A percentile compares a stretch with the other conserved stretches of the same genome.
Conservation (phyloP, 2,888 invertebrate genomes). For the Tiliacea aurago region DNA sequence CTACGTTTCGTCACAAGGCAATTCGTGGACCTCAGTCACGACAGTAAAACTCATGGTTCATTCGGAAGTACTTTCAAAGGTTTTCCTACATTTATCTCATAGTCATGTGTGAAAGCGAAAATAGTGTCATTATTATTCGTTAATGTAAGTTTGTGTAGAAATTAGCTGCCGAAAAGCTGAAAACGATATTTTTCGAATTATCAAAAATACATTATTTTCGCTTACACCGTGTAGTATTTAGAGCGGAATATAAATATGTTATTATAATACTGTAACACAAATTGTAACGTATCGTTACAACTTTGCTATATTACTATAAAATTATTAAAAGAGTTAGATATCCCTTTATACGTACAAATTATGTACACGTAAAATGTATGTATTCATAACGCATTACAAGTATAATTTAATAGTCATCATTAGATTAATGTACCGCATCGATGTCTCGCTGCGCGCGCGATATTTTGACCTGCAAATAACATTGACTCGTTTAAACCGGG, state of each 20-base stretch:
- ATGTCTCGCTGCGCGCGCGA: constrained; percentile 98
- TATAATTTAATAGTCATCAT: constrained; percentile 53
- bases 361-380: constrained; percentile 50
- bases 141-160: not conserved
- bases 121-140: constrained; percentile 42
- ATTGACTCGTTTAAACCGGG: constrained; percentile 57
- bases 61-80: constrained; percentile 43
- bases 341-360: constrained; percentile 49
- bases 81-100: constrained; percentile 32
- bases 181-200: not conserved
- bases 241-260: constrained; percentile 59
- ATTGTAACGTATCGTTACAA: constrained; percentile 63
- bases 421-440: constrained; percentile 92
- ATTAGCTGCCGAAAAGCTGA: constrained; percentile 56
- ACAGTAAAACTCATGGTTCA: constrained; percentile 37
- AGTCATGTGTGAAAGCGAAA: constrained; percentile 55
- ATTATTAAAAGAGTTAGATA: constrained; percentile 47
- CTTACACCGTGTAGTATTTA: constrained; percentile 47
- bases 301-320: constrained; percentile 62
- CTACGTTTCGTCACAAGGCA: constrained; percentile 75
- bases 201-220: constrained; percentile 51
- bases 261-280: constrained; percentile 72
- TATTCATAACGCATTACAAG: constrained; percentile 50
- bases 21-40: constrained; percentile 71
- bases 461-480: constrained; percentile 93